These are phyloP conservation scores for Melanerpes formicivorus DNA, from an alignment of 2,113 vertebrate species.

Conservation along the genomic window DNA sequence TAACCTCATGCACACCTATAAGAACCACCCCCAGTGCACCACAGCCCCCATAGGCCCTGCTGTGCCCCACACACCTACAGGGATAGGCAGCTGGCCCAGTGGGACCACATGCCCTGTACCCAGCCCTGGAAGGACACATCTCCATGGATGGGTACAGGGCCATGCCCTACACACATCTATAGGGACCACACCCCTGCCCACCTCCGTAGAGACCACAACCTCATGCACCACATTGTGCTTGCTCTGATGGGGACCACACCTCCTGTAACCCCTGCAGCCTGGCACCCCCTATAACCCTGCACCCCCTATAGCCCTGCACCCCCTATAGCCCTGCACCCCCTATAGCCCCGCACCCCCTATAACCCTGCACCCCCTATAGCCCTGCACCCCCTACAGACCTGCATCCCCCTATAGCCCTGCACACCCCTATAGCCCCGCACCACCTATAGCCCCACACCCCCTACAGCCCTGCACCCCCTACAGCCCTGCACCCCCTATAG, in stretches of 20 bases:
- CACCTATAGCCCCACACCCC: no score
- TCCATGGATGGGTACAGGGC: neutral
- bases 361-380: neutral
- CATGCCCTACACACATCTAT: no score
- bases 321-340: neutral
- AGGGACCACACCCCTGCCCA: neutral
- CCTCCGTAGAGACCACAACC: rapidly evolving
- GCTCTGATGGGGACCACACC: rapidly evolving
- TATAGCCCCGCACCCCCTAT: neutral
- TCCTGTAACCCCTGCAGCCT: neutral
- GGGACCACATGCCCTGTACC: neutral
- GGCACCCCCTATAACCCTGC: neutral
- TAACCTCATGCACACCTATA: rapidly evolving
- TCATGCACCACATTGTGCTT: rapidly evolving
- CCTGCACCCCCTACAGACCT: neutral
- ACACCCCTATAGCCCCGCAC: no score
- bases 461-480: neutral
- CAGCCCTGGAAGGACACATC: no score
- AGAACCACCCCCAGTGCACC: rapidly evolving
- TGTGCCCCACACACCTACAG: neutral
- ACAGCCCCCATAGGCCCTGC: neutral
- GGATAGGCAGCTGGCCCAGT: neutral
- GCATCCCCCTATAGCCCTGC: neutral
- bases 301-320: neutral
- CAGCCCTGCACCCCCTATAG: neutral